Evolutionary conservation across 2,888 invertebrate species (phyloP).

Genomic region (Exephanes ischioxanthus): DNA sequence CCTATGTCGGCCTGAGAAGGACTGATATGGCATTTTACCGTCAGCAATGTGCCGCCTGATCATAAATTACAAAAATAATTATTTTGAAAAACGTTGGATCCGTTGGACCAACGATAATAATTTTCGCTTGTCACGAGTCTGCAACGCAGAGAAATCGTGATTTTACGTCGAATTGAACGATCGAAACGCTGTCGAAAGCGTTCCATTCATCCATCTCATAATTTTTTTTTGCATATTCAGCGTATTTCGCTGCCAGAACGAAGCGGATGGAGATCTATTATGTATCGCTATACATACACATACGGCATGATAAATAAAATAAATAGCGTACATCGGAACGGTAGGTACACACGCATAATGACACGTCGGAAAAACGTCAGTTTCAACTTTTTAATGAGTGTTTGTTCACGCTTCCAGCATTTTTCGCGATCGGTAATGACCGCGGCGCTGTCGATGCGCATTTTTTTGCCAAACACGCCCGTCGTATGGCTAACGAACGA

Average conservation of each 20-base stretch:
- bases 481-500: neutral
- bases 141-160: neutral
- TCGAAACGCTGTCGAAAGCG: neutral
- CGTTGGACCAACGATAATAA: neutral
- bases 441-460: neutral
- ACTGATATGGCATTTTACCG: neutral
- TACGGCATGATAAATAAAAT: neutral
- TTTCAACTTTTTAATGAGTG: slow-evolving; percentile 59
- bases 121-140: neutral
- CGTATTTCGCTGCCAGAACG: neutral
- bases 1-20: neutral
- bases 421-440: slow-evolving; percentile 36
- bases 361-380: slow-evolving; percentile 28
- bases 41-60: neutral
- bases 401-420: slow-evolving; percentile 47
- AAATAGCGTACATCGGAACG: neutral
- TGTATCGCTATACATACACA: neutral
- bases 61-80: neutral
- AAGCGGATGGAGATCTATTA: neutral
- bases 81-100: neutral
- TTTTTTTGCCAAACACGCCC: slow-evolving; percentile 3
- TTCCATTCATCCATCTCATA: neutral
- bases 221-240: slow-evolving; percentile 24
- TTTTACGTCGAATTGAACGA: neutral
- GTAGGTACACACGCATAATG: slow-evolving; percentile 8